Evolutionary conservation across 2,797 vertebrate genomes (phyloP).

Genomic region (Poeciliopsis paucimaculata): DNA sequence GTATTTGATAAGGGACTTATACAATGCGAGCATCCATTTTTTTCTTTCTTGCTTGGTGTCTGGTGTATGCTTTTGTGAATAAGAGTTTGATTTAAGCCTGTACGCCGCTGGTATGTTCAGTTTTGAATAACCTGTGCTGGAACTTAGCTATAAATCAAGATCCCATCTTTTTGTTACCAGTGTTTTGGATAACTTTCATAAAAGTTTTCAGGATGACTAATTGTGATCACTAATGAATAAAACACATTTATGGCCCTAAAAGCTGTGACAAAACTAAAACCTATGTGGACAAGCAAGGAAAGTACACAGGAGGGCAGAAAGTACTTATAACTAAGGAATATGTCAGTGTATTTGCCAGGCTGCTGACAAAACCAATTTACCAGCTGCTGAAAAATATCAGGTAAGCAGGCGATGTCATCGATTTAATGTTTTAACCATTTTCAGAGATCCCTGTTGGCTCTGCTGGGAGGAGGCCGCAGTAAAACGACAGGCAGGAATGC

Average conservation of each 20-base stretch:
- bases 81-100: no score
- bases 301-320: no score
- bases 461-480: constrained; percentile 28
- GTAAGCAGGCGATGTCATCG: constrained; percentile 46
- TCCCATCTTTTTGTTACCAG: background rate
- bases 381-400: constrained; percentile 37
- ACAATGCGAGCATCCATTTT: background rate
- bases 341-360: constrained; percentile 15
- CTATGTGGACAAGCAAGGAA: background rate
- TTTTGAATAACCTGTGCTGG: background rate
- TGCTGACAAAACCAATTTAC: constrained; percentile 41
- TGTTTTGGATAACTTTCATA: constrained; percentile 1
- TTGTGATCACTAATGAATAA: background rate
- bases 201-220: background rate
- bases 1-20: background rate
- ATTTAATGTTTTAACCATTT: constrained; percentile 40
- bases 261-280: constrained; percentile 3
- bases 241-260: background rate
- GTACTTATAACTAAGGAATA: constrained; percentile 5
- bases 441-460: constrained; percentile 30
- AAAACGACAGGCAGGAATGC: constrained; percentile 57
- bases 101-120: background rate
- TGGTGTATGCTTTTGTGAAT: background rate
- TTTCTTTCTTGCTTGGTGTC: background rate
- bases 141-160: background rate